Conservation (phyloP, 1,140 invertebrate species). For the Ceratina japonica region DNA sequence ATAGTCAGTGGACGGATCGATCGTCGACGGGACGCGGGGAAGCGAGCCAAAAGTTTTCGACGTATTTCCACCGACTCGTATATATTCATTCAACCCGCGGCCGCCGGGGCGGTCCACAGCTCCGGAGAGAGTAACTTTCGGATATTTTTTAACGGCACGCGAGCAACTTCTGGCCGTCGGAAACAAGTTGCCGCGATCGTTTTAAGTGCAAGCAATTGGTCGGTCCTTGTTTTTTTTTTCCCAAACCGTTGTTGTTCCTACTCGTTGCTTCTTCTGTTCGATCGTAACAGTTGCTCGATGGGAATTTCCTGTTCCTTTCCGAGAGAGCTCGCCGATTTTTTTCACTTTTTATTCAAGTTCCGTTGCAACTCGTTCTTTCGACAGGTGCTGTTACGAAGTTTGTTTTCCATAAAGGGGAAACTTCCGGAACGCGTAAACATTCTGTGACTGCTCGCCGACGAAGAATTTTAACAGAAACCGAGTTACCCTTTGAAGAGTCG, state of each 20-base stretch:
- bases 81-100: constrained; percentile 12
- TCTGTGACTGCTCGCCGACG: background rate
- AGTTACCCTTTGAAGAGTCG: no score
- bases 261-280: background rate
- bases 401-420: background rate
- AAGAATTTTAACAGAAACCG: no score
- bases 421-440: background rate
- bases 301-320: constrained; percentile 4
- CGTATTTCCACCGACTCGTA: constrained; percentile 21
- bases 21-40: background rate
- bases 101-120: background rate
- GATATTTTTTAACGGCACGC: constrained; percentile 33
- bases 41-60: constrained; percentile 7
- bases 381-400: background rate
- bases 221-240: background rate
- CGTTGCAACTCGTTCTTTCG: no score
- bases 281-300: constrained; percentile 5
- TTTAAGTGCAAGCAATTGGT: constrained; percentile 29
- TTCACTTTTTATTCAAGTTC: background rate
- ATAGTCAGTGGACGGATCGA: constrained; percentile 17
- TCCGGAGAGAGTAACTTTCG: constrained; percentile 16
- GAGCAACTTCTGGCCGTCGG: constrained; percentile 11
- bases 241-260: background rate
- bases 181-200: constrained; percentile 31
- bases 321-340: background rate